A percentile compares a stretch with the other conserved stretches of the same genome.
These are phyloP conservation scores for Bellardia bayeri DNA, from an alignment of 2,888 invertebrate genomes.

Conservation along the genomic window DNA sequence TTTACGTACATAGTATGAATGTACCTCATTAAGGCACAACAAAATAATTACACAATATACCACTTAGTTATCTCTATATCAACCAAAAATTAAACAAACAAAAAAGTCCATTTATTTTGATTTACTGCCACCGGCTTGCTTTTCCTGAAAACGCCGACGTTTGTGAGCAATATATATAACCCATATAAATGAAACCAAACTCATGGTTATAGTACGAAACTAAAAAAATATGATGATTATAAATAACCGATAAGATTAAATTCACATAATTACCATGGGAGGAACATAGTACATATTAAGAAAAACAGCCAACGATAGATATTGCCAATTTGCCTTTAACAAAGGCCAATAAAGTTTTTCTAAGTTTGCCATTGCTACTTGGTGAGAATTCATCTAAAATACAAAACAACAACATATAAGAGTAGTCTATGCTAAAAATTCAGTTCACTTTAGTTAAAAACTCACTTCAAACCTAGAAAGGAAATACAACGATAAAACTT, in stretches of 20 bases:
- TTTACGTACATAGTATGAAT: too few species aligned
- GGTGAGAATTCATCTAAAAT: constrained; percentile 88
- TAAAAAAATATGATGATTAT: constrained; percentile 82
- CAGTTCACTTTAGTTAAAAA: neutral
- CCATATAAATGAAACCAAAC: constrained; percentile 92
- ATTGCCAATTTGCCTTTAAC: constrained; percentile 90
- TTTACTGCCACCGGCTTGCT: constrained; percentile 76
- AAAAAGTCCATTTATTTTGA: constrained; percentile 40
- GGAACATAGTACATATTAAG: constrained; percentile 91
- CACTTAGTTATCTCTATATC: neutral
- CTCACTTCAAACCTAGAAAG: constrained; percentile 89
- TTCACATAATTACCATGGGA: constrained; percentile 86
- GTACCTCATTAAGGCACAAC: too few species aligned
- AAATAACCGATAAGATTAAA: constrained; percentile 21
- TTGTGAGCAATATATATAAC: constrained; percentile 90
- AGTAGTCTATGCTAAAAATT: neutral
- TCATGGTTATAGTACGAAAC: constrained; percentile 90
- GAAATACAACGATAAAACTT: constrained; percentile 90
- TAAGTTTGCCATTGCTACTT: constrained; percentile 87
- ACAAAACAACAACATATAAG: neutral
- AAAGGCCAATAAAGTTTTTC: constrained; percentile 88
- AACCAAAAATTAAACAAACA: neutral
- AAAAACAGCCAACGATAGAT: constrained; percentile 90
- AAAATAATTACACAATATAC: neutral
- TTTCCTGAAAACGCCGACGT: constrained; percentile 85